Conservation (phyloP, 2,888 invertebrate genomes). For the Leptothorax acervorum region DNA sequence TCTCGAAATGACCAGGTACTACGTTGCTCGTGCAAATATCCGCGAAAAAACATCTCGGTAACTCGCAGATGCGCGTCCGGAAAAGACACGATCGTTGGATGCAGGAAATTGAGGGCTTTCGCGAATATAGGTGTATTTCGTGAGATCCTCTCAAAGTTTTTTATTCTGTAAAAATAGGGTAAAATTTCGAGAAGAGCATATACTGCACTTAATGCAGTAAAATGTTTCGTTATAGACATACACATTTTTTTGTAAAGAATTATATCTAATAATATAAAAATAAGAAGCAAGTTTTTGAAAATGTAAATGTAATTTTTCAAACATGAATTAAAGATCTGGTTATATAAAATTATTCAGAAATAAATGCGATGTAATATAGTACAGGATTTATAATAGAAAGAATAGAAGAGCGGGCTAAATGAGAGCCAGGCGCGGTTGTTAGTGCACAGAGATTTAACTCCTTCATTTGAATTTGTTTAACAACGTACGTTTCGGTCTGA, state of each 20-base stretch:
- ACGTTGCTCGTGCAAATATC: constrained; percentile 23
- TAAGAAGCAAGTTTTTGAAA: neutral
- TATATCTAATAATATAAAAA: neutral
- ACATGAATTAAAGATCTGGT: neutral
- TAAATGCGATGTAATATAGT: neutral
- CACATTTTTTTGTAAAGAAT: neutral
- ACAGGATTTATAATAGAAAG: neutral
- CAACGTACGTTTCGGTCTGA: too few relatives aligned
- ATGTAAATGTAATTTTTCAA: neutral
- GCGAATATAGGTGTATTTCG: neutral
- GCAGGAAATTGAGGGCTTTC: constrained; percentile 8
- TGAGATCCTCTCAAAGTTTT: neutral
- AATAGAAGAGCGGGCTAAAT: too few relatives aligned
- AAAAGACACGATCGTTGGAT: constrained; percentile 10
- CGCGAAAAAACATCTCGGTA: constrained; percentile 14
- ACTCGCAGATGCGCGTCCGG: neutral
- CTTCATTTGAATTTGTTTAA: too few relatives aligned
- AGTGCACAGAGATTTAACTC: too few relatives aligned
- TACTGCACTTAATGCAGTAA: neutral
- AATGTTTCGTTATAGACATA: neutral
- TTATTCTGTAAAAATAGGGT: neutral
- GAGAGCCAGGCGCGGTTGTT: too few relatives aligned
- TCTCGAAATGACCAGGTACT: neutral
- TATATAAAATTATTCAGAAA: neutral
- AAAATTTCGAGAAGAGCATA: neutral